phyloP scores from a whole-genome alignment of 2,888 invertebrate genomes.

The Alcis repandata region DNA sequence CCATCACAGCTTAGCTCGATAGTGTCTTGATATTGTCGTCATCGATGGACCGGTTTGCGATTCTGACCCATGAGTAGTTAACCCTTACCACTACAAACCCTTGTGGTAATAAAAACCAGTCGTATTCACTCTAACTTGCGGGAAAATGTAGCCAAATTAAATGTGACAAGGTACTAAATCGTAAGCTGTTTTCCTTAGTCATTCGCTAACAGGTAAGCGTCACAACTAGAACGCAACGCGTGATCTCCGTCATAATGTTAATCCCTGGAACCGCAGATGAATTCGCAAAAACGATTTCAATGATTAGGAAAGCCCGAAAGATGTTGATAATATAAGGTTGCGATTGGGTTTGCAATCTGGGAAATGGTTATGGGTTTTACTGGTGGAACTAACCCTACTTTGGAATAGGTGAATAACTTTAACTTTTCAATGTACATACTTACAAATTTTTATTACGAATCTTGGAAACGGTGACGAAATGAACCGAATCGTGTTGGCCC shows the following conservation, averaged over 20 bases:
- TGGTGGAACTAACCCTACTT: background rate
- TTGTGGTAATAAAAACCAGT: background rate
- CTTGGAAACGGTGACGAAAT: no score
- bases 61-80: constrained; percentile 23
- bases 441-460: no score
- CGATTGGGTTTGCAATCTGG: constrained; percentile 2
- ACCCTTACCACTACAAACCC: constrained; percentile 1
- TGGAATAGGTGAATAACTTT: background rate
- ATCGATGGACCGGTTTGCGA: constrained; percentile 37
- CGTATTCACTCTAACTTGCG: background rate
- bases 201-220: constrained; percentile 14
- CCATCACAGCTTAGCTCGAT: constrained; percentile 11
- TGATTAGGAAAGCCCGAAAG: constrained; percentile 22
- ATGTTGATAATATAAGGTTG: constrained; percentile 1
- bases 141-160: background rate
- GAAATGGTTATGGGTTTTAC: constrained; percentile 11
- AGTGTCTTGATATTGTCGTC: constrained; percentile 30
- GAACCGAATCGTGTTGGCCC: no score
- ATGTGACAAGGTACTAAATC: constrained; percentile 12
- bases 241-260: constrained; percentile 17
- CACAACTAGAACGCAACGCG: constrained; percentile 13
- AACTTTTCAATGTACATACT: background rate
- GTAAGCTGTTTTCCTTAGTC: constrained; percentile 6
- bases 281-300: constrained; percentile 19
- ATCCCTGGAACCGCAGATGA: constrained; percentile 21